Evolutionary conservation across 1,140 invertebrate genomes (phyloP), one percentile per base, ranked within the genome.

Genomic region (Cotesia vestalis): DNA sequence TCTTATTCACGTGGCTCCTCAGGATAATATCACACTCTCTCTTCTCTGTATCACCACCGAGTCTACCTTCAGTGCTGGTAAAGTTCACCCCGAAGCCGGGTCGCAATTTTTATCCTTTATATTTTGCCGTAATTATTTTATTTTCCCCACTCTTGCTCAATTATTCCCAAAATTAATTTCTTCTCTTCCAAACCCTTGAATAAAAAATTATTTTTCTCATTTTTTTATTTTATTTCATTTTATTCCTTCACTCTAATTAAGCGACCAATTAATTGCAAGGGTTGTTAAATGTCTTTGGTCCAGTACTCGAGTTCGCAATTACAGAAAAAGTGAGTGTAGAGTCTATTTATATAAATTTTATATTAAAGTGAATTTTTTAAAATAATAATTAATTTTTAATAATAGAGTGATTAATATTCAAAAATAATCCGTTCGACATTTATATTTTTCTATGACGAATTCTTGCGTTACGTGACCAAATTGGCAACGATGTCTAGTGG

Each of bases 391-490:
- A 0, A 63, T 69, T 69, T 36, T 46, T 36, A 62, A 20, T n/a
- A 51, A 38, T 14, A 4, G 27, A 35, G 12, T 57, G 17, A 53
- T 38, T n/a, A 20, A 69, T 46, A 46, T 61, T 20, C 38, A 27
- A 12, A 38, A 6, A 53, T 38, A 60, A 81, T 84, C 72, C 81
- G 81, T 46, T 78, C 79, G 14, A 80, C 79, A 11, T 78, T 83
- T 11, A 46, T 79, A 4, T 77, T 83, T 53, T 84, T 84, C 79
- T 84, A 84, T 84, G 82, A 84, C 77, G 83, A 84, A 64, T 35
- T 84, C 34, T 72, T 82, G 35, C 79, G 79, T 59, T 83, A 83
- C 80, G 80, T 85, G 82, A 84, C 83, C 69, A 83, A 84, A 77
- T 81, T 83, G 59, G 78, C 79, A 4, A 79, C 73, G 11, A 85